Conservation (phyloP, 2,888 invertebrate genomes). For the Eupithecia tripunctaria region DNA sequence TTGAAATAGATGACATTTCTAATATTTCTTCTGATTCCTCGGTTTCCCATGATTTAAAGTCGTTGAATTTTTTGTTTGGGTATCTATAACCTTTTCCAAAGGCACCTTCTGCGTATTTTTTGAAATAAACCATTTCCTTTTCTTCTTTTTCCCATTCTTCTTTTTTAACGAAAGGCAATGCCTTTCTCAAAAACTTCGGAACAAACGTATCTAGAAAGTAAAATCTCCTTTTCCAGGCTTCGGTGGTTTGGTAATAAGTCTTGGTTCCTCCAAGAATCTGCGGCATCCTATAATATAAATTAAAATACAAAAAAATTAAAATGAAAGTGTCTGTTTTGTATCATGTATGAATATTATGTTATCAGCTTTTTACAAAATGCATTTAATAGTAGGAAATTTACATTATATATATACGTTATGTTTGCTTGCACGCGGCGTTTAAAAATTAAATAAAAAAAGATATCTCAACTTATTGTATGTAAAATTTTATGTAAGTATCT, state of each 20-base stretch:
- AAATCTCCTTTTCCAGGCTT: neutral
- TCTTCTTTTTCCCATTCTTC: constrained; percentile 11
- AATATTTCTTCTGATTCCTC: neutral
- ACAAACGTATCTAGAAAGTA: neutral
- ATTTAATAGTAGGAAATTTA: too few relatives aligned
- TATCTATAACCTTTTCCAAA: constrained; percentile 19
- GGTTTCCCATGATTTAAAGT: constrained; percentile 5
- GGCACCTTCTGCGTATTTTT: neutral
- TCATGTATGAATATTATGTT: neutral
- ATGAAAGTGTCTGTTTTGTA: neutral
- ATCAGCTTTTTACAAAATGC: neutral
- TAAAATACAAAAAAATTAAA: neutral
- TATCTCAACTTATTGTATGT: too few relatives aligned
- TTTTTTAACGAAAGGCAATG: neutral
- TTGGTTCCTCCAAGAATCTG: neutral
- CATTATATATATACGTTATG: too few relatives aligned
- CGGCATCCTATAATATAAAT: constrained; percentile 4
- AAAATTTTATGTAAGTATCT: too few relatives aligned
- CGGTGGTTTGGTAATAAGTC: neutral
- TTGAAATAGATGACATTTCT: neutral
- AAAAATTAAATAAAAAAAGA: too few relatives aligned
- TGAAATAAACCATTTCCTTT: neutral
- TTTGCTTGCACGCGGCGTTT: too few relatives aligned
- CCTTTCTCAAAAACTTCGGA: neutral
- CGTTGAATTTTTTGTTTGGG: constrained; percentile 19